Conservation (phyloP, 2,888 invertebrate genomes). For the Brachyopa scutellaris region DNA sequence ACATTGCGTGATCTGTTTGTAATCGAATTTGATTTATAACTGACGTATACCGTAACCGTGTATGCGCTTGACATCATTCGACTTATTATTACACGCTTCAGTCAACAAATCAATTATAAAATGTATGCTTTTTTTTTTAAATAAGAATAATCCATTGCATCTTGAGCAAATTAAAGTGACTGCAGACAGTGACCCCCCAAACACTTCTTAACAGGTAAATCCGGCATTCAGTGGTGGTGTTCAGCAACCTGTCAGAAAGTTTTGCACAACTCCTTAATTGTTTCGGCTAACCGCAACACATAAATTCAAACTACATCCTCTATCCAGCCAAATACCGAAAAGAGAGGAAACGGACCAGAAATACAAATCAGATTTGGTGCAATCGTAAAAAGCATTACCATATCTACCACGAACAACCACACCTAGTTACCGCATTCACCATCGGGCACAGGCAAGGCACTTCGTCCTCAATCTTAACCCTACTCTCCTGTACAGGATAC, state of each 20-base stretch:
- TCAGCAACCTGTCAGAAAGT: constrained; percentile 74
- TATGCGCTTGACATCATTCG: no score
- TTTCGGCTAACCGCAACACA: constrained; percentile 76
- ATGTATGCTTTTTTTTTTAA: not conserved
- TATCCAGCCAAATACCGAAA: constrained; percentile 29
- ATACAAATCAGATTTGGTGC: constrained; percentile 73
- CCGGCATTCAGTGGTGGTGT: constrained; percentile 50
- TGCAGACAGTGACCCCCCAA: not conserved
- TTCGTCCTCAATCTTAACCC: constrained; percentile 59
- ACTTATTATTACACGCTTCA: no score
- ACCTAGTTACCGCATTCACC: constrained; percentile 72
- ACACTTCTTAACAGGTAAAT: constrained; percentile 46
- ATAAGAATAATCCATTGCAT: no score
- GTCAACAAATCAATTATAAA: no score
- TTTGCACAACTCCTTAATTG: constrained; percentile 75
- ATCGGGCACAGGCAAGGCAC: constrained; percentile 62
- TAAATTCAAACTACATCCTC: constrained; percentile 74
- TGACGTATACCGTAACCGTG: no score
- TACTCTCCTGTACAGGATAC: constrained; percentile 40
- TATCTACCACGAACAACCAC: constrained; percentile 70
- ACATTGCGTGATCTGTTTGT: no score
- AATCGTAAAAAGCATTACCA: constrained; percentile 73
- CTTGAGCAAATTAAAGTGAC: no score
- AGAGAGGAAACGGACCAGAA: constrained; percentile 67
- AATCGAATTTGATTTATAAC: no score